A percentile compares a stretch with the other conserved stretches of the same genome.
These are phyloP conservation scores for Hafferia zeledoni DNA, from an alignment of 2,797 vertebrate species.

Conservation along the genomic window DNA sequence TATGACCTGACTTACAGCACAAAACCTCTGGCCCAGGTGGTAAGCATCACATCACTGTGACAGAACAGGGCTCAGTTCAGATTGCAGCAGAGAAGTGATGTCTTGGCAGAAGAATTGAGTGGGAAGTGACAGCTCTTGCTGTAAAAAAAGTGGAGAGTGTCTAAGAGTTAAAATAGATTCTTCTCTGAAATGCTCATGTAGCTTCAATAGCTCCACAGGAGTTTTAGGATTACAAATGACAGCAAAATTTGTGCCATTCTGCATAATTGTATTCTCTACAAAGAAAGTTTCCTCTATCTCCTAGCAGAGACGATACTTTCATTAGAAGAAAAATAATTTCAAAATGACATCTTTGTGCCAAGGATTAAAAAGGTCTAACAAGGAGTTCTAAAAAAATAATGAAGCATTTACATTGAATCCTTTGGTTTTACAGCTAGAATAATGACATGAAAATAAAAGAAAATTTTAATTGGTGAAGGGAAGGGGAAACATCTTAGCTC, in stretches of 20 bases:
- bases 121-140: constrained; percentile 63
- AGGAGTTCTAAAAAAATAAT: constrained; percentile 40
- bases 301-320: constrained; percentile 10
- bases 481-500: neutral
- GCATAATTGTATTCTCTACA: constrained; percentile 41
- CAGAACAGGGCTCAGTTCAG: neutral
- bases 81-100: constrained; percentile 5
- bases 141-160: constrained; percentile 18
- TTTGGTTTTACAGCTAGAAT: constrained; percentile 59
- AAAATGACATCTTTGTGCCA: constrained; percentile 33
- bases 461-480: constrained; percentile 46
- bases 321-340: constrained; percentile 56
- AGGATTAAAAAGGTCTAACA: constrained; percentile 57
- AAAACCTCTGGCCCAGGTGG: neutral
- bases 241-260: constrained; percentile 49
- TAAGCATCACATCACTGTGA: neutral
- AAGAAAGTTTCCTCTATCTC: constrained; percentile 41
- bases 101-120: constrained; percentile 46
- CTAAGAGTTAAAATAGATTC: constrained; percentile 50
- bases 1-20: neutral
- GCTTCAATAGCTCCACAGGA: constrained; percentile 60
- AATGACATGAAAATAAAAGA: constrained; percentile 39
- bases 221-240: constrained; percentile 61
- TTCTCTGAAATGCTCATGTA: constrained; percentile 53
- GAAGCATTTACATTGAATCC: constrained; percentile 47